These are phyloP conservation scores for Isotomurus palustris DNA, from an alignment of 2,888 invertebrate genomes.

Conservation along the genomic window DNA sequence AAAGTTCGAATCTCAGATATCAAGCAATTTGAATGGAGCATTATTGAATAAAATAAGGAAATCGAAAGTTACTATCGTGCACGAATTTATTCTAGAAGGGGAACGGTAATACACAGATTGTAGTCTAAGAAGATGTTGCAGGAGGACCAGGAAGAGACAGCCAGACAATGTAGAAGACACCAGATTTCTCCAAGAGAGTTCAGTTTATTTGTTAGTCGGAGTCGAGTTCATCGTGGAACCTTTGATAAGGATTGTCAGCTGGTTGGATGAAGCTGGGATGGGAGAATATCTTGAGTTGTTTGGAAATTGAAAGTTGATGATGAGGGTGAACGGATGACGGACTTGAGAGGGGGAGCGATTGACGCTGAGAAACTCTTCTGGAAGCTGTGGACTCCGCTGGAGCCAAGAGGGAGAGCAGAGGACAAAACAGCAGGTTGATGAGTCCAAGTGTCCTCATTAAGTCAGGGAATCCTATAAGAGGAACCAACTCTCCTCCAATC, in stretches of 20 bases:
- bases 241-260: conserved; percentile 25
- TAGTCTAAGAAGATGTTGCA: too few relatives aligned
- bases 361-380: too few relatives aligned
- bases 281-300: neutral
- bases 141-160: too few relatives aligned
- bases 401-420: conserved; percentile 56
- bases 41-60: too few relatives aligned
- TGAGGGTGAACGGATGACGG: neutral
- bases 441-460: conserved; percentile 67
- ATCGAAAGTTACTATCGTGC: too few relatives aligned
- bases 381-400: conserved; percentile 19
- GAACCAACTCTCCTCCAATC: conserved; percentile 66
- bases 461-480: conserved; percentile 67
- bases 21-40: too few relatives aligned
- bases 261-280: conserved; percentile 18
- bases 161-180: too few relatives aligned
- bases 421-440: conserved; percentile 65
- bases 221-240: conserved; percentile 40
- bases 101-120: too few relatives aligned
- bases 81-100: too few relatives aligned
- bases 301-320: neutral
- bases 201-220: conserved; percentile 21
- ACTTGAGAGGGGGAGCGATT: neutral
- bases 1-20: too few relatives aligned
- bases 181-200: too few relatives aligned